Evolutionary conservation across 2,797 vertebrate genomes (phyloP), one percentile per base, ranked within the genome.

Genomic region (Pelochelys cantorii): DNA sequence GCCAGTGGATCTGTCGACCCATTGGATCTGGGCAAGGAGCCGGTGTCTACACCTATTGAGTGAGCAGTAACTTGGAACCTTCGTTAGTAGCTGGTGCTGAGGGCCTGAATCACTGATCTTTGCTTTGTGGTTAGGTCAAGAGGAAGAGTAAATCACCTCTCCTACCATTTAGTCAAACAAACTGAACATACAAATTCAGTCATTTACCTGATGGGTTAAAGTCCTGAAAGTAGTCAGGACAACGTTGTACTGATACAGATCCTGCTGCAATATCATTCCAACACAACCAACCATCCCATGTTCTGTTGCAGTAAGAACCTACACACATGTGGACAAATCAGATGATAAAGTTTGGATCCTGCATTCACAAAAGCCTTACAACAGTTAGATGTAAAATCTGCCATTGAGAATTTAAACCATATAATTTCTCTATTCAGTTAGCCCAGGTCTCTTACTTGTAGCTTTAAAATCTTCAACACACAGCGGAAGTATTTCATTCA

Each of bases 231-330:
- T 99, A 99, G 96, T 99, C 99, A 0, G 99, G 99, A 86, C 99
- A 99, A 60, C 98, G 98, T 97, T 99, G 99, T 92, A 99, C 98
- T 0, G 98, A 98, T 20, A 97, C 97, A 0, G 98, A 93, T 34
- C 99, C 99, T 0, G 98, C 98, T 2, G 96, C 96, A 1, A 98
- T 98, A 86, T 99, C 99, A 1, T 98, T 99, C 99, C 99, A 99
- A 89, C 99, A 99, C 89, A 99, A 92, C 99, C 99, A 99, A 5
- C 99, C 99, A 15, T 99, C 99, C 99, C 99, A 99, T 0, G 99
- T 99, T 53, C 99, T 98, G 95, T 99, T 99, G 97, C 99, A 99
- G 96, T 98, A 95, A n/a, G 97, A 91, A 89, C 98, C 99, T 98
- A 27, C 4, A n/a, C 14, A 88, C 93, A 85, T n/a, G 91, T 71